Conservation (phyloP, 2,113 vertebrate genomes). For the Dasyornis broadbenti region DNA sequence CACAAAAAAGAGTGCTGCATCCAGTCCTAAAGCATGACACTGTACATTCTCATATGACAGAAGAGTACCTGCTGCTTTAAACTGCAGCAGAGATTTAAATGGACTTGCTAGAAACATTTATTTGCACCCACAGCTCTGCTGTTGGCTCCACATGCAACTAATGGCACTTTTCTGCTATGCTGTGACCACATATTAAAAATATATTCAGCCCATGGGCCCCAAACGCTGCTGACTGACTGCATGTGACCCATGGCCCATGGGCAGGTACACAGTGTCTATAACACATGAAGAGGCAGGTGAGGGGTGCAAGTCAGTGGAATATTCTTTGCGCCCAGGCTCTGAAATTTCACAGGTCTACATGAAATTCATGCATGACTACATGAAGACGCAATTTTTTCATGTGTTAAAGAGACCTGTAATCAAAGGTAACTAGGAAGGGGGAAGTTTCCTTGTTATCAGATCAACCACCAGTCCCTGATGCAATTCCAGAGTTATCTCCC, state of each 20-base stretch:
- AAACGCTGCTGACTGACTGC: background rate
- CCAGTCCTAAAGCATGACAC: background rate
- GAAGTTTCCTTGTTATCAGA: background rate
- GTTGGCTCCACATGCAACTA: background rate
- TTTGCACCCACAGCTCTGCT: background rate
- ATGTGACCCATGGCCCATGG: background rate
- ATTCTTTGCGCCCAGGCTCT: background rate
- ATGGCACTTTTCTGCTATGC: background rate
- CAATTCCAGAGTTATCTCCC: background rate
- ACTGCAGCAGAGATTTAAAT: background rate
- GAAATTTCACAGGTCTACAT: background rate
- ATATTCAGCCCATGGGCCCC: background rate
- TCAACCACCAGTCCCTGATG: background rate
- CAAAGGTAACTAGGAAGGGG: background rate
- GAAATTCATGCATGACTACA: background rate
- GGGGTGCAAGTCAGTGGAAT: background rate
- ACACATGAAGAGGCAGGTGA: background rate
- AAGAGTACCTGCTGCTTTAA: background rate
- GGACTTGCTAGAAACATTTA: background rate
- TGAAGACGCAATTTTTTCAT: background rate
- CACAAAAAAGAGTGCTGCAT: background rate
- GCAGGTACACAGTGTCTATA: accelerated
- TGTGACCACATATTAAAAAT: background rate
- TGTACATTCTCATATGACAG: background rate
- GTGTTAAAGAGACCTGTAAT: background rate